Evolutionary conservation across 2,113 vertebrate genomes (phyloP), one percentile per base, ranked within the genome.

Genomic region (Catharus bicknelli): DNA sequence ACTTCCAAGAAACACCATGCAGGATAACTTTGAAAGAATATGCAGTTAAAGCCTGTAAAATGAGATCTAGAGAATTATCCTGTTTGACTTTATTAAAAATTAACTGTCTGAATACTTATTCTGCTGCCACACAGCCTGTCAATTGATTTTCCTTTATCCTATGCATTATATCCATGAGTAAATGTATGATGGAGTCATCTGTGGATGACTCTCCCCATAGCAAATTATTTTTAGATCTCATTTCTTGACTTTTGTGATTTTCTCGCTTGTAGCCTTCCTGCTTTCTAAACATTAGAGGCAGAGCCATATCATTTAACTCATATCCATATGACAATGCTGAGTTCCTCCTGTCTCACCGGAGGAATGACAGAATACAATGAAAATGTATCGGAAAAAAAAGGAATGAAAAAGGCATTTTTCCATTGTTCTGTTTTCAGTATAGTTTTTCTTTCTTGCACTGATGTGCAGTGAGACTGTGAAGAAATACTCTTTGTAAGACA

Each of bases 291-390:
- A 38, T 53, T 57, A 42, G 25, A 58, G 34, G 14, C 38, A 87
- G 82, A 63, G 8, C 5, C 5, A 23, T 57, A 13, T 63, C 0
- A 0, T 54, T 88, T 48, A 73, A 79, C 3, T 48, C 17, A 45
- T 0, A 0, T 38, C 62, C 7, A 7, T 70, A 5, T 73, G 16
- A 42, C 29, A 70, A 2, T 43, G 61, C 8, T 51, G 17, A 2
- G 6, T 75, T 90, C 84, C 12, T 70, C 10, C 32, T 68, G 1
- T 67, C 50, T 80, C 50, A 76, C 26, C 23, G 64, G n/a, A 4
- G 11, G 4, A 63, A 11, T 63, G 48, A 57, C 3, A 5, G 48
- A 72, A 10, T 51, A 88, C 27, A n/a, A 38, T 18, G 15, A 51
- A 25, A 51, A 51, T 26, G 50, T 16, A 51, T 16, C 26, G 48